Evolutionary conservation across 2,113 vertebrate genomes (phyloP).

Genomic region (Caranx melampygus): DNA sequence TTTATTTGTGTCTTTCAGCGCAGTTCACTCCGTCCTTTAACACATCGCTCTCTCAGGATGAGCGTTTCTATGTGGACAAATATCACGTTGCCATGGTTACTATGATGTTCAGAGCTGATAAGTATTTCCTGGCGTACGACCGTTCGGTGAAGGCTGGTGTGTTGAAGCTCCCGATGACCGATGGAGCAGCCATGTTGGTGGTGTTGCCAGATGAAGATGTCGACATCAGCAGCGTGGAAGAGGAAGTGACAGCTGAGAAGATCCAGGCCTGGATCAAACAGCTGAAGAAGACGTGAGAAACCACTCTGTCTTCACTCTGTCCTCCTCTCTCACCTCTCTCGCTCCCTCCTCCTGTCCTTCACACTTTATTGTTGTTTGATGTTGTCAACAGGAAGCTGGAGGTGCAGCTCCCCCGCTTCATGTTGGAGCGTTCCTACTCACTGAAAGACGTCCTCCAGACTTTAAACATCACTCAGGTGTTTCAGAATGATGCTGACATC

Average conservation of each 20-base stretch:
- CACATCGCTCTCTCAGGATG: conserved; percentile 77
- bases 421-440: conserved; percentile 85
- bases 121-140: conserved; percentile 88
- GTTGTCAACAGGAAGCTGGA: conserved; percentile 86
- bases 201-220: conserved; percentile 85
- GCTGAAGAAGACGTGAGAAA: conserved; percentile 84
- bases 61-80: conserved; percentile 89
- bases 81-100: conserved; percentile 86
- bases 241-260: conserved; percentile 84
- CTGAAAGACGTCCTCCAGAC: conserved; percentile 83
- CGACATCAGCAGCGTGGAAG: conserved; percentile 87
- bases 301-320: not conserved
- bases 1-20: conserved; percentile 71
- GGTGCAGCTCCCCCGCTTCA: conserved; percentile 90
- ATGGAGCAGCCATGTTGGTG: conserved; percentile 88
- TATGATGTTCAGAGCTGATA: conserved; percentile 89
- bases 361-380: not conserved
- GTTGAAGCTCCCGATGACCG: conserved; percentile 88
- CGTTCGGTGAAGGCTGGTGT: conserved; percentile 83
- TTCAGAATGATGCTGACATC: conserved; percentile 83
- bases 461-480: conserved; percentile 84
- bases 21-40: conserved; percentile 88
- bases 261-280: conserved; percentile 86
- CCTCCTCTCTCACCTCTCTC: not conserved
- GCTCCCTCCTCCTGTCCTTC: not conserved